Base-by-base conservation (phyloP, 92 coral and sea anemone species). In the Desmophyllum pertusum region DNA sequence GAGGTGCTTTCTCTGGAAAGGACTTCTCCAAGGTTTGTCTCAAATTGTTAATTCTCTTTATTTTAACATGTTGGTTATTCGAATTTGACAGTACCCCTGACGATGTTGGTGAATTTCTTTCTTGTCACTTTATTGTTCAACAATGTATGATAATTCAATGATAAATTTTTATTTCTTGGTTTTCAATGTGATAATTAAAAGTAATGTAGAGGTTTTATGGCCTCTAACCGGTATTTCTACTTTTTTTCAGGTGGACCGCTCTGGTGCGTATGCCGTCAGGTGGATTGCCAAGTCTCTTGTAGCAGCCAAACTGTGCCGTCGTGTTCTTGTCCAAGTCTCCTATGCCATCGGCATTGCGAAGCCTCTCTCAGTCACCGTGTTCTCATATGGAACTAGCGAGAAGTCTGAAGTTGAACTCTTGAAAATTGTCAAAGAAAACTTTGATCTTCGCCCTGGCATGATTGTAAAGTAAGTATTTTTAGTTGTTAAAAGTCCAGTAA, bases 211-310 rank as follows among this genome's bases (percentile, higher is more conserved):
- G n/a, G n/a, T n/a, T n/a, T n/a, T n/a, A 43, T 52, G 53, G 53
- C 21, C 53, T 48, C n/a, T n/a, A 13, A 59, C 65, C 64, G 6
- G 19, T 27, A 19, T 3, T 17, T 39, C 23, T 36, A 7, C 35
- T 55, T 4, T 50, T 73, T 36, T 87, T 63, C 53, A 97, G 99
- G 99, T 97, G 67, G 99, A 97, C 73, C 95, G 99, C 40, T 97
- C 99, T 14, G 99, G 97, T 65, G 98, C 98, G 17, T 97, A 97
- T 94, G 99, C 99, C 5, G 99, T 98, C 25, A 83, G 99, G 73
- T 97, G 99, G 99, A 93, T 95, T 37, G 99, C 99, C 33, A 97
- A 97, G 88, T 97, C 99, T 79, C 94, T 97, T 13, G 99, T 97
- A 6, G 97, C 99, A 45, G 89, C 97, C 5, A 88, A 86, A n/a